phyloP scores from a whole-genome alignment of 2,113 vertebrate species.

The Xiphophorus maculatus region DNA sequence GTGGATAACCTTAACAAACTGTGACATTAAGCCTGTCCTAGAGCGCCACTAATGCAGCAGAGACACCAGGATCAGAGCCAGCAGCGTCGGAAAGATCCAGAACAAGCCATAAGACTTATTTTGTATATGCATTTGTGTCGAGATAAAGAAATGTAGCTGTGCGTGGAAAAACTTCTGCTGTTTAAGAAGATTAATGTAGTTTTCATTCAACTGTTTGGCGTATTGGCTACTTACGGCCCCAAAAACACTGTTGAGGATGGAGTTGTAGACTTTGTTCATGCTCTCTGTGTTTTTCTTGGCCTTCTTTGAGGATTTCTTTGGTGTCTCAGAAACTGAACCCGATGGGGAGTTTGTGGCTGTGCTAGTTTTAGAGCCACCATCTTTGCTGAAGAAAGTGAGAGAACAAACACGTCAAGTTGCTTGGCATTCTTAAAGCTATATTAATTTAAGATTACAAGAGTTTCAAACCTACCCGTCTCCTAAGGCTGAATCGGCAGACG shows the following conservation, averaged over 20 bases:
- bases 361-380: constrained; percentile 18
- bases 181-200: neutral
- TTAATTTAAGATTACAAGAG: neutral
- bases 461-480: constrained; percentile 44
- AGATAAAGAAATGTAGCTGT: neutral
- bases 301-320: constrained; percentile 69
- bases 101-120: neutral
- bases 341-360: constrained; percentile 24
- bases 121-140: neutral
- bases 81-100: constrained; percentile 37
- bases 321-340: constrained; percentile 53
- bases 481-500: constrained; percentile 46
- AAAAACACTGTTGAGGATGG: constrained; percentile 78
- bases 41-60: constrained; percentile 45
- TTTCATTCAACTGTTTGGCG: too few species aligned
- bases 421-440: too few species aligned
- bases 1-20: constrained; percentile 55
- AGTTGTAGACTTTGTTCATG: constrained; percentile 77
- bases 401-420: neutral
- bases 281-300: constrained; percentile 68
- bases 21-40: constrained; percentile 58
- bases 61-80: constrained; percentile 46
- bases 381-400: constrained; percentile 39
- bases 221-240: constrained; percentile 69
- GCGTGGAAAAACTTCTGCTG: too few species aligned